Conservation (phyloP, 2,797 vertebrate genomes). For the Gymnoscopelus microlampas region DNA sequence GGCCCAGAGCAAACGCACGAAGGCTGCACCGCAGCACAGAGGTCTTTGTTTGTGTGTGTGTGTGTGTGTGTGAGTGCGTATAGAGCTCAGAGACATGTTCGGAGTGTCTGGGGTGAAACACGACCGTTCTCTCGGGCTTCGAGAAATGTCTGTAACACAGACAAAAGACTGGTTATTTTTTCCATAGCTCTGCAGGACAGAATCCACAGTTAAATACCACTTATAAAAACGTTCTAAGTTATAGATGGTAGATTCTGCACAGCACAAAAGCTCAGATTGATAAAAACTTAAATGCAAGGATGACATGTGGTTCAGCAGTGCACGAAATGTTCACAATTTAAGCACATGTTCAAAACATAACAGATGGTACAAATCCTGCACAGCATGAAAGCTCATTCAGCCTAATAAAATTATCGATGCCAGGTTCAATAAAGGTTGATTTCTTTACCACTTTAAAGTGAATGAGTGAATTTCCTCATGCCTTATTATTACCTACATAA, state of each 20-base stretch:
- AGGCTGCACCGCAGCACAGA: constrained; percentile 35
- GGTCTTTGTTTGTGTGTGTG: constrained; percentile 60
- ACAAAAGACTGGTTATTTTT: constrained; percentile 21
- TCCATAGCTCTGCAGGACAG: background rate
- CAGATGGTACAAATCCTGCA: too few species aligned
- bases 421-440: too few species aligned
- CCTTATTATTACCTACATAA: background rate
- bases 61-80: constrained; percentile 8
- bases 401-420: too few species aligned
- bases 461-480: background rate
- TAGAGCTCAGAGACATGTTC: too few species aligned
- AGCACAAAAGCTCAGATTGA: background rate
- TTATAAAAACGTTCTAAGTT: background rate
- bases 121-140: constrained; percentile 16
- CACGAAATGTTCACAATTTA: too few species aligned
- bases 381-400: too few species aligned
- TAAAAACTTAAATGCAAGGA: background rate
- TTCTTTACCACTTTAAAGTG: background rate
- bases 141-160: constrained; percentile 11
- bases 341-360: too few species aligned
- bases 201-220: background rate
- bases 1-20: constrained; percentile 47
- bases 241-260: background rate
- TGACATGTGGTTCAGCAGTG: too few species aligned
- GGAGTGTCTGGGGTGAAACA: background rate